Percentiles rank a stretch among this genome's conserved stretches.
Evolutionary conservation across 1,140 invertebrate species (phyloP).

Genomic region (Palaemon carinicauda): DNA sequence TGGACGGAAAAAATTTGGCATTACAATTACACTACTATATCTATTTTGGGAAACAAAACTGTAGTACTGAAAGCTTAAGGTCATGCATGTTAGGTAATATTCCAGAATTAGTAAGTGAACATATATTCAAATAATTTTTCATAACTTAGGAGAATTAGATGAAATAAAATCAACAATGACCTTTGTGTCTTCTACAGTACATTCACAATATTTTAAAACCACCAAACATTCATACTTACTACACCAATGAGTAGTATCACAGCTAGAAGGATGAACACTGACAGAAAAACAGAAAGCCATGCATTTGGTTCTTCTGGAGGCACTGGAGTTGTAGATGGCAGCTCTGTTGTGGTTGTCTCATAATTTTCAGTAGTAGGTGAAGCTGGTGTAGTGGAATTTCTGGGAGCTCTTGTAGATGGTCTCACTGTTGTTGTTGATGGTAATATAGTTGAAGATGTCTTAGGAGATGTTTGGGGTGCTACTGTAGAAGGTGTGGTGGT

Average conservation of each 20-base stretch:
- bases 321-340: background rate
- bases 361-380: background rate
- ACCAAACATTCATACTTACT: background rate
- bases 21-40: too few species aligned
- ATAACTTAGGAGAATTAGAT: too few species aligned
- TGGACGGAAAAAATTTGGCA: too few species aligned
- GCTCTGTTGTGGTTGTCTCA: background rate
- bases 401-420: background rate
- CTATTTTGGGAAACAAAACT: too few species aligned
- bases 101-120: too few species aligned
- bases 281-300: constrained; percentile 18
- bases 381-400: background rate
- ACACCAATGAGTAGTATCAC: constrained; percentile 36
- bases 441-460: background rate
- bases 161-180: background rate
- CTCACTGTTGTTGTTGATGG: background rate
- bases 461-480: background rate
- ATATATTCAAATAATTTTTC: too few species aligned
- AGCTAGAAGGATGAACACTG: constrained; percentile 30
- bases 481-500: background rate
- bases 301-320: constrained; percentile 15
- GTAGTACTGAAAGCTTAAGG: too few species aligned
- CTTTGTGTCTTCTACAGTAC: too few species aligned
- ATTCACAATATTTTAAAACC: background rate
- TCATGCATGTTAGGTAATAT: too few species aligned